These are phyloP conservation scores for Tetranychus truncatus DNA, from an alignment of 2,888 invertebrate genomes.

Conservation along the genomic window DNA sequence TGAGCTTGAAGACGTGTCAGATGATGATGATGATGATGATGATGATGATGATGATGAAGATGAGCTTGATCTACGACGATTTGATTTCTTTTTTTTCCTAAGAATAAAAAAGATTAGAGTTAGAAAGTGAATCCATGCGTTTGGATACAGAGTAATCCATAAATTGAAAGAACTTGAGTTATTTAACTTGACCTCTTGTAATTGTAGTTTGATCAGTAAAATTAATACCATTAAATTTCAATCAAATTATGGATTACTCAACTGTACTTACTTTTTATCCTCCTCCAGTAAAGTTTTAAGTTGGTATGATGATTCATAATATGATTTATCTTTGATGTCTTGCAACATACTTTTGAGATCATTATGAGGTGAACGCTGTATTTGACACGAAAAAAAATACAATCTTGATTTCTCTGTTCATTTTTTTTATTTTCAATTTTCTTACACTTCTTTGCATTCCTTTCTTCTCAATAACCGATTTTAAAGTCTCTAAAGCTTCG, in stretches of 20 bases:
- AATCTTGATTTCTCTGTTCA: neutral
- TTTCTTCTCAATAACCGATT: neutral
- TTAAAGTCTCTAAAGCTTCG: conserved; percentile 11
- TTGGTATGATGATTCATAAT: neutral
- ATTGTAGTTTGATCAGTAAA: no score
- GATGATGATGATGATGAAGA: neutral
- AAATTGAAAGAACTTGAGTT: no score
- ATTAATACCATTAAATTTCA: no score
- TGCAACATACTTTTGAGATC: neutral
- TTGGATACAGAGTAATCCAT: no score
- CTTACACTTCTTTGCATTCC: neutral
- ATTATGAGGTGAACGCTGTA: neutral
- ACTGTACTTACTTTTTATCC: neutral
- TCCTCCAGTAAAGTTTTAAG: neutral
- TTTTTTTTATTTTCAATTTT: neutral
- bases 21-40: neutral
- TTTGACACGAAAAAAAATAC: neutral
- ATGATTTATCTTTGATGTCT: neutral
- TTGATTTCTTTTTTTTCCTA: neutral
- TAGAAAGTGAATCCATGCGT: neutral
- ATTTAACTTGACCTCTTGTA: no score
- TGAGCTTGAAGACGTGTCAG: neutral
- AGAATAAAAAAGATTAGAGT: neutral
- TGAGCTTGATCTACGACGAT: neutral
- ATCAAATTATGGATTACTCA: no score